Evolutionary conservation across 2,797 vertebrate genomes (phyloP), one percentile per base, ranked within the genome.

Genomic region (Notolepis coatsorum): DNA sequence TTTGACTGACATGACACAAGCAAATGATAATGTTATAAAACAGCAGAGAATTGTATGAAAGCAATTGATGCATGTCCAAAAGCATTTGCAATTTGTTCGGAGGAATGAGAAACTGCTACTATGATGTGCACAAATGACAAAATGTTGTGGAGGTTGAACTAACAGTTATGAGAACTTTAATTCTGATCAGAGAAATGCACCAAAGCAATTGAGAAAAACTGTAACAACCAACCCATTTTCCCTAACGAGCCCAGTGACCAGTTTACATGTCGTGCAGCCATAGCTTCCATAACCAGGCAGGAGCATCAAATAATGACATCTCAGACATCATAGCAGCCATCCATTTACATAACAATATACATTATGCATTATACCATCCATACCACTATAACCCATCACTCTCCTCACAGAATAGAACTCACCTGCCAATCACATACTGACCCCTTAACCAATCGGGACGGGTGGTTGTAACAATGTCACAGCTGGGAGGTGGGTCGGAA

Each of bases 211-310:
- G n/a, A n/a, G n/a, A n/a, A n/a, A n/a, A n/a, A n/a, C n/a, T 35
- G 31, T 35, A 35, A 8, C 31, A 35, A 25, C 47, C 42, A 47
- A 50, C 15, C 48, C 51, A 4, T 41, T 5, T 50, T 3, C 25
- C 58, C 1, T 31, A 50, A 35, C 17, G 31, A 31, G n/a, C 7
- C 4, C 20, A 9, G 9, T 21, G n/a, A n/a, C 20, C 7, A n/a
- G n/a, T 13, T 5, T n/a, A 7, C 23, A 46, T n/a, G n/a, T n/a
- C 38, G 53, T 33, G 47, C 69, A 60, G 53, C 63, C 28, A 30
- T 5, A 55, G 10, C 38, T 68, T 67, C 61, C 28, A 31, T 42
- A 58, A 5, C 43, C 39, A 42, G 10, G 20, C 30, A 67, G 21
- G 43, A 47, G 2, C 2, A 24, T 24, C 33, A 12, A 41, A 33